A percentile compares a stretch with the other conserved stretches of the same genome.
Evolutionary conservation across 2,797 vertebrate species (phyloP).

Genomic region (Pseudocheirus occidentalis): DNA sequence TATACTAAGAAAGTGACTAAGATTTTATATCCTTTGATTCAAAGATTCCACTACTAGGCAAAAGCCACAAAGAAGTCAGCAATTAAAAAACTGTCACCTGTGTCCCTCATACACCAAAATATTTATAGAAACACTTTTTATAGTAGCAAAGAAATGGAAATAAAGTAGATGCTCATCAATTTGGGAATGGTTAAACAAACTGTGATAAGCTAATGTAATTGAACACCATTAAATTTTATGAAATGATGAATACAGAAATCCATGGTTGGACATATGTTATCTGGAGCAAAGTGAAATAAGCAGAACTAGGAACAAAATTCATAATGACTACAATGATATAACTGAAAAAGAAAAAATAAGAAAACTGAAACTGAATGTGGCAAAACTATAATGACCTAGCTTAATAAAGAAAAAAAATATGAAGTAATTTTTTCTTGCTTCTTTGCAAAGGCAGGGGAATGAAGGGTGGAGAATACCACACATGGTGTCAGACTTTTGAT

Average conservation of each 20-base stretch:
- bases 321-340: background rate
- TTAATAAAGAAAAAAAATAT: background rate
- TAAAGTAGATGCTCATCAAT: background rate
- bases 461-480: background rate
- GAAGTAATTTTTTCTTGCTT: background rate
- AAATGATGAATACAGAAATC: background rate
- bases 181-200: background rate
- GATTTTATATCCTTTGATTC: background rate
- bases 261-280: background rate
- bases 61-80: background rate
- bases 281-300: background rate
- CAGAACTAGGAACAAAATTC: background rate
- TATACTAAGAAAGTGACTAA: background rate
- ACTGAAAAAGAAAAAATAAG: background rate
- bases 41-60: background rate
- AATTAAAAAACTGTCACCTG: background rate
- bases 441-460: background rate
- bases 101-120: background rate
- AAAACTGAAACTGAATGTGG: background rate
- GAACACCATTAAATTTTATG: background rate
- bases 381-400: background rate
- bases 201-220: background rate
- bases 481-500: background rate
- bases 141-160: background rate
- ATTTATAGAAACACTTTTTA: background rate